These are phyloP conservation scores for Anas capensis DNA, from an alignment of 2,797 vertebrate genomes.

Conservation along the genomic window DNA sequence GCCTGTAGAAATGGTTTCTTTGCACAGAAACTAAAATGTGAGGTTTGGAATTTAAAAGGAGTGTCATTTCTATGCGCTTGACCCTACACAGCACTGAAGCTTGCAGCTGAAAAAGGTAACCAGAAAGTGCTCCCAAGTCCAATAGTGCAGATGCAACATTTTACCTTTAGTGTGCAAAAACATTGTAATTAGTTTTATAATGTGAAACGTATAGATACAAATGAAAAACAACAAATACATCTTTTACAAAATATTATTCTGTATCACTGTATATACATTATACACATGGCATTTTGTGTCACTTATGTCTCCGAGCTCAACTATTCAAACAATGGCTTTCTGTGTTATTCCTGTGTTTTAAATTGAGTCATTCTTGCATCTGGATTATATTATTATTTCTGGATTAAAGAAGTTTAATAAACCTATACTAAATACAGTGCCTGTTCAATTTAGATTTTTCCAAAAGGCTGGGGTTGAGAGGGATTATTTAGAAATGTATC, in stretches of 20 bases:
- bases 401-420: slow-evolving; percentile 9
- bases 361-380: background rate
- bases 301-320: background rate
- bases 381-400: slow-evolving; percentile 11
- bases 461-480: slow-evolving; percentile 4
- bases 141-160: background rate
- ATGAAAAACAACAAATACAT: background rate
- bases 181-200: background rate
- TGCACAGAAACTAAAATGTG: background rate
- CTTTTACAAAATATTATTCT: slow-evolving; percentile 33
- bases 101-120: background rate
- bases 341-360: background rate
- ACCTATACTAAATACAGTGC: background rate
- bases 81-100: background rate
- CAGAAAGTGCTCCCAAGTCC: background rate
- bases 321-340: background rate
- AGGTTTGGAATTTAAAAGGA: background rate
- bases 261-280: slow-evolving; percentile 29
- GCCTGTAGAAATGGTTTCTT: background rate
- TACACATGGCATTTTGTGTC: background rate
- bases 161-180: background rate
- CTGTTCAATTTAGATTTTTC: background rate
- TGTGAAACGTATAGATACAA: background rate
- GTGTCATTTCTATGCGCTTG: background rate
- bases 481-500: slow-evolving; percentile 17